Evolutionary conservation across 1,140 invertebrate species (phyloP).

Genomic region (Ips typographus): DNA sequence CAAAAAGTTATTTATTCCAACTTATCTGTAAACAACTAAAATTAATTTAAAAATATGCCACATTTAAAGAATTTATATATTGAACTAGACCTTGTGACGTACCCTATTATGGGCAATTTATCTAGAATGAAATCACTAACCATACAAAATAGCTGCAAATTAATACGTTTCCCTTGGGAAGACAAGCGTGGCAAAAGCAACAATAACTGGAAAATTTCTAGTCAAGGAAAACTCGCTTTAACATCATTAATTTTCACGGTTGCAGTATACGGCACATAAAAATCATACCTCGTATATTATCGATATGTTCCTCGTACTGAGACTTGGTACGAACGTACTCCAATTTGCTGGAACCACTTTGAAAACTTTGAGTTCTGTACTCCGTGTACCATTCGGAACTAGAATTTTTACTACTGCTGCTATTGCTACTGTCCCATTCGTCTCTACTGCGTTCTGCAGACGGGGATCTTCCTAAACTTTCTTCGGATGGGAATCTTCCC

Average conservation of each 20-base stretch:
- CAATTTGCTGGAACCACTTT: slow-evolving; percentile 55
- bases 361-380: slow-evolving; percentile 59
- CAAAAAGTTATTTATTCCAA: no score
- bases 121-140: no score
- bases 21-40: no score
- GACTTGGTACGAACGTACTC: slow-evolving; percentile 64
- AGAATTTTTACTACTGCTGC: slow-evolving; percentile 43
- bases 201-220: background rate
- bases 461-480: slow-evolving; percentile 52
- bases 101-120: no score
- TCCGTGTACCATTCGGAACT: slow-evolving; percentile 62
- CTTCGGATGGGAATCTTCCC: slow-evolving; percentile 62
- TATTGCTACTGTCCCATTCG: slow-evolving; percentile 45
- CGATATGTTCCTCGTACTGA: slow-evolving; percentile 85
- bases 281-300: slow-evolving; percentile 76
- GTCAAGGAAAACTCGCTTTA: background rate
- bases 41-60: no score
- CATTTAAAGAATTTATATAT: no score
- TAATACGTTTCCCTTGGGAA: background rate
- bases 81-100: no score
- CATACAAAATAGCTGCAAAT: background rate
- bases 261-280: slow-evolving; percentile 5
- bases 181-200: background rate
- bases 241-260: background rate
- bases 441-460: slow-evolving; percentile 42